A percentile compares a stretch with the other conserved stretches of the same genome.
Conservation (phyloP, 2,113 vertebrate genomes). For the Ancistrus triradiatus region DNA sequence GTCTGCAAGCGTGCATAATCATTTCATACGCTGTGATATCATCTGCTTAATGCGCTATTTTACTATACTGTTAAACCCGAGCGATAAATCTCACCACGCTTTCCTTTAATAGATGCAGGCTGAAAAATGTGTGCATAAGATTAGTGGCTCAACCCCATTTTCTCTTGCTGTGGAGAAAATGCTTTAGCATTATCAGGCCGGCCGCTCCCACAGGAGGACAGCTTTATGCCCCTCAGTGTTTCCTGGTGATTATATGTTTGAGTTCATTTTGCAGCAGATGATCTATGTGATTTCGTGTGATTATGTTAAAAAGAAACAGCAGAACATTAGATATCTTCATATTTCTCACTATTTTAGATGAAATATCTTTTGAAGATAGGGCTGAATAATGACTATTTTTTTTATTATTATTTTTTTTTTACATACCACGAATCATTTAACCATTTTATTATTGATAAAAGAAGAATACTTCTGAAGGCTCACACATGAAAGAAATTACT, state of each 20-base stretch:
- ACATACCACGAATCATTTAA: too few relatives aligned
- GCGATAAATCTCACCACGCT: slow-evolving; percentile 66
- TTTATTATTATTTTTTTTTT: too few relatives aligned
- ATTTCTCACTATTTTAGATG: too few relatives aligned
- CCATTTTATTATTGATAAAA: too few relatives aligned
- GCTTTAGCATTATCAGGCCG: slow-evolving; percentile 58
- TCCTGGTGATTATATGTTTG: slow-evolving; percentile 37
- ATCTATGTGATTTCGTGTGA: slow-evolving; percentile 49
- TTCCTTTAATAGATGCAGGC: slow-evolving; percentile 66
- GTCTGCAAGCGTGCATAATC: slow-evolving; percentile 63
- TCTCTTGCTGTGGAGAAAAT: slow-evolving; percentile 50
- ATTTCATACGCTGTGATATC: slow-evolving; percentile 69
- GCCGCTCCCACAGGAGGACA: slow-evolving; percentile 51
- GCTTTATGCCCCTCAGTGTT: slow-evolving; percentile 49
- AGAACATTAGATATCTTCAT: too few relatives aligned
- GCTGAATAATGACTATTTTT: too few relatives aligned
- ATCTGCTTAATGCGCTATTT: slow-evolving; percentile 77
- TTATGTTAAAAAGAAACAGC: too few relatives aligned
- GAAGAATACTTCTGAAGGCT: too few relatives aligned
- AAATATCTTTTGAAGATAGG: too few relatives aligned
- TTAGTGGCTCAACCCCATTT: slow-evolving; percentile 54
- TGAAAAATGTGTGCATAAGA: slow-evolving; percentile 70
- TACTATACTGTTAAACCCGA: slow-evolving; percentile 73
- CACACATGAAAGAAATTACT: too few relatives aligned
- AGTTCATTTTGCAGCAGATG: slow-evolving; percentile 44